These are phyloP conservation scores for Lasioglossum leucozonium DNA, from an alignment of 2,888 invertebrate genomes.

Conservation along the genomic window DNA sequence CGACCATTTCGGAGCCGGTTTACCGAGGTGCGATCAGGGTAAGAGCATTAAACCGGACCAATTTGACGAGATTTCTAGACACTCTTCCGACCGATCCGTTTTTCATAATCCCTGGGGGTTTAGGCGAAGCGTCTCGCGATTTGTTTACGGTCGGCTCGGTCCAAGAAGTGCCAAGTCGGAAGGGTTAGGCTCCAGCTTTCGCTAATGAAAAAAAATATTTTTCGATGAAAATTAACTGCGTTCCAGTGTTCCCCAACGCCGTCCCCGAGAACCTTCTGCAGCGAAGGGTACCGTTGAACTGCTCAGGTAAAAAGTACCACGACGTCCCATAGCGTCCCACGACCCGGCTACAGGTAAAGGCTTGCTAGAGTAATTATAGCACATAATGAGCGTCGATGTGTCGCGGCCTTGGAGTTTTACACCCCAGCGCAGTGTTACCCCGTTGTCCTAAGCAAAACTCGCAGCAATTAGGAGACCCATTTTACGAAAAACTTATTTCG, in stretches of 20 bases:
- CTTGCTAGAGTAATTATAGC: slow-evolving; percentile 66
- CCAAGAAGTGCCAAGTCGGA: background rate
- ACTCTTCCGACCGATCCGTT: slow-evolving; percentile 12
- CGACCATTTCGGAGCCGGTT: slow-evolving; percentile 5
- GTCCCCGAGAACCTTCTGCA: background rate
- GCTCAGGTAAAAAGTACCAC: background rate
- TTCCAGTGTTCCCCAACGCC: background rate
- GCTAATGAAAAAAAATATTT: too few relatives aligned
- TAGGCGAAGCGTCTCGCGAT: background rate
- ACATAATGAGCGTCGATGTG: slow-evolving; percentile 45
- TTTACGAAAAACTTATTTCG: slow-evolving; percentile 44
- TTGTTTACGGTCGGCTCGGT: background rate
- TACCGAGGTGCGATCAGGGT: slow-evolving; percentile 31
- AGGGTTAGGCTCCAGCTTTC: background rate
- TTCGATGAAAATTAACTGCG: too few relatives aligned
- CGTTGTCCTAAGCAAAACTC: slow-evolving; percentile 50
- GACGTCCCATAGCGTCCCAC: background rate
- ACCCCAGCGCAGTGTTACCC: slow-evolving; percentile 40
- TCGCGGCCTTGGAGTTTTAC: background rate
- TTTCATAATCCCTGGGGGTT: slow-evolving; percentile 39
- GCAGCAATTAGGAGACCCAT: slow-evolving; percentile 62
- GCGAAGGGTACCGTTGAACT: background rate
- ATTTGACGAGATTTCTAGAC: slow-evolving; percentile 68
- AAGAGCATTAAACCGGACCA: slow-evolving; percentile 70
- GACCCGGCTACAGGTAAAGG: slow-evolving; percentile 53